Conservation (phyloP, 1,140 invertebrate genomes). For the Brachionus paranguensis region DNA sequence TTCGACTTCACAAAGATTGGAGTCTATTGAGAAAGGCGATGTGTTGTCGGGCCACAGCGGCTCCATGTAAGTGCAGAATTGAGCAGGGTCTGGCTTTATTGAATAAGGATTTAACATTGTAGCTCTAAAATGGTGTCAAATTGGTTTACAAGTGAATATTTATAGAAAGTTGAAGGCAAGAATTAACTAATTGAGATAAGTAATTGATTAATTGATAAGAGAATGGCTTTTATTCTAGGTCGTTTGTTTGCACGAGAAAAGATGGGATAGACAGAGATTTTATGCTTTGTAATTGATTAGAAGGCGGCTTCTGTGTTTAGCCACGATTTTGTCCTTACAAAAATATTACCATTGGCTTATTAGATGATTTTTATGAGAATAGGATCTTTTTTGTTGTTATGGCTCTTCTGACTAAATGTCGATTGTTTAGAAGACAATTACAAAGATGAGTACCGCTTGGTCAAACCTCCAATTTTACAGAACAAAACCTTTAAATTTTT, state of each 20-base stretch:
- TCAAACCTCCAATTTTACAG: not conserved
- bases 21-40: not conserved
- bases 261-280: not conserved
- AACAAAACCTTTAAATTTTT: too few species aligned
- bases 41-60: not conserved
- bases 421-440: not conserved
- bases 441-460: not conserved
- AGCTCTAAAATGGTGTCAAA: not conserved
- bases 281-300: not conserved
- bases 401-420: not conserved
- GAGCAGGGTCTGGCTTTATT: not conserved
- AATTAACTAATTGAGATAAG: not conserved
- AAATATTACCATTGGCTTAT: not conserved
- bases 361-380: not conserved
- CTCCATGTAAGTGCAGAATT: not conserved
- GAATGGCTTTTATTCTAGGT: not conserved
- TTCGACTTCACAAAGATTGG: not conserved
- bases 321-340: not conserved
- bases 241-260: constrained; percentile 3
- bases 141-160: not conserved
- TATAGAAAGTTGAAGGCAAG: not conserved
- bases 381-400: not conserved
- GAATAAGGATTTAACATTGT: not conserved
- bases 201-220: constrained; percentile 15
- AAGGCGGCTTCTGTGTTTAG: not conserved